Conservation (phyloP, 92 coral and sea anemone species). For the Porites divaricata region DNA sequence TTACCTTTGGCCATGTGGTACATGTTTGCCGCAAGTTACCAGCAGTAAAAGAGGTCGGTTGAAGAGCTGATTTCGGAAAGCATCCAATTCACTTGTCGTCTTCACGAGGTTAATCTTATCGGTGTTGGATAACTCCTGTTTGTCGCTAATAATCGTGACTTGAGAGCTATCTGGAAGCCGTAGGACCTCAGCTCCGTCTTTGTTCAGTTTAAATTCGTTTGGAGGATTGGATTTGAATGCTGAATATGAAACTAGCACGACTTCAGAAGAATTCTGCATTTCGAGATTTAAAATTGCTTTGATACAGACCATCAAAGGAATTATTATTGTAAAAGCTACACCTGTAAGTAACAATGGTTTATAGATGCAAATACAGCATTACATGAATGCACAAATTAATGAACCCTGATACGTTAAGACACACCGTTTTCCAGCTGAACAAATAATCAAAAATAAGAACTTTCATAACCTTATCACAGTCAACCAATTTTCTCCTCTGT, state of each 20-base stretch:
- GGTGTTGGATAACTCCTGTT: constrained; percentile 65
- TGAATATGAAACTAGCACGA: constrained; percentile 61
- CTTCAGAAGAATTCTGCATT: constrained; percentile 49
- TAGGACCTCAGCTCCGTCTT: constrained; percentile 22
- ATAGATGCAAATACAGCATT: background rate
- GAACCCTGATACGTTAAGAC: background rate
- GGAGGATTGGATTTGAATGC: constrained; percentile 74
- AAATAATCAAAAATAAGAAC: background rate
- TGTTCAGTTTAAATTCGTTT: constrained; percentile 37
- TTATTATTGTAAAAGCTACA: background rate
- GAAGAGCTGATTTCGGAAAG: constrained; percentile 66
- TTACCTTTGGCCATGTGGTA: constrained; percentile 91
- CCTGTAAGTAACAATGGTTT: background rate
- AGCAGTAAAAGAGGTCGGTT: constrained; percentile 67
- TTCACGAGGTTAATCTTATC: constrained; percentile 48
- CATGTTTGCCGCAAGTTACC: constrained; percentile 87
- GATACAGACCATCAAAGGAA: no score
- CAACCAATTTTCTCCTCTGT: background rate
- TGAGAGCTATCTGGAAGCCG: constrained; percentile 48
- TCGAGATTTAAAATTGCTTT: background rate
- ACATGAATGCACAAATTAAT: background rate
- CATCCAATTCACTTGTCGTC: constrained; percentile 57
- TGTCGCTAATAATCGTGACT: constrained; percentile 71
- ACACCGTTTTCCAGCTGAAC: constrained; percentile 18
- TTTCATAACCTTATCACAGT: background rate